These are phyloP conservation scores for Gambusia holbrooki DNA, from an alignment of 2,113 vertebrate genomes.

Conservation along the genomic window DNA sequence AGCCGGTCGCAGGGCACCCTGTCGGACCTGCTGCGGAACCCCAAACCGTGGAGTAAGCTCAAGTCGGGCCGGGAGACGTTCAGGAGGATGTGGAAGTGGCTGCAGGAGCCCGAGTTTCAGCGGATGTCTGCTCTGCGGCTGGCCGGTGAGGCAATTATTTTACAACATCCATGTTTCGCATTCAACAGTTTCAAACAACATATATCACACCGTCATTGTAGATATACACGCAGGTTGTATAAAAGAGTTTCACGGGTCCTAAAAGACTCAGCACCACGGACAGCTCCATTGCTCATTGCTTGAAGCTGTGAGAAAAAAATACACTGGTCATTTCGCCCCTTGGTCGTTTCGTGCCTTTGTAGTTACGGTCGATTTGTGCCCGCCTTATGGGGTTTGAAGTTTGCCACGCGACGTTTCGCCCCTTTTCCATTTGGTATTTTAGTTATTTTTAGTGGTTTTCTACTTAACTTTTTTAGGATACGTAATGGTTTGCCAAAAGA, in stretches of 20 bases:
- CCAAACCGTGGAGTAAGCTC: conserved; percentile 99
- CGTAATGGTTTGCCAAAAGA: neutral
- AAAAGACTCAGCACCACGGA: conserved; percentile 69
- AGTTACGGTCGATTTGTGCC: neutral
- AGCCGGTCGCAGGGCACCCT: conserved; percentile 97
- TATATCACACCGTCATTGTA: neutral
- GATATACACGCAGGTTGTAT: neutral
- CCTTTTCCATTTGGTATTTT: neutral
- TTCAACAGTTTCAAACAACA: conserved; percentile 6
- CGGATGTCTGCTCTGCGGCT: conserved; percentile 95
- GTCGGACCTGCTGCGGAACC: conserved; percentile 96
- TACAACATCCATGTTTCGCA: conserved; percentile 10
- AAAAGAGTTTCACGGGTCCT: conserved; percentile 1
- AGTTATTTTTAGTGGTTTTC: neutral
- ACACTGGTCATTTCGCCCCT: neutral
- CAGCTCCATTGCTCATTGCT: conserved; percentile 35
- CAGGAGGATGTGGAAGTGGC: conserved; percentile 99
- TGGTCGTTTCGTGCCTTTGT: neutral
- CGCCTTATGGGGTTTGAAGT: neutral
- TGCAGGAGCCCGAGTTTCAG: conserved; percentile 97
- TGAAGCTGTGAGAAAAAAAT: conserved; percentile 2
- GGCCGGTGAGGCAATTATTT: conserved; percentile 85
- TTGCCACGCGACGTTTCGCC: neutral
- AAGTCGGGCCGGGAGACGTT: conserved; percentile 99
- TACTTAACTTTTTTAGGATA: neutral